Evolutionary conservation across 1,140 invertebrate species (phyloP), one percentile per base, ranked within the genome.

Genomic region (Pollicipes pollicipes): DNA sequence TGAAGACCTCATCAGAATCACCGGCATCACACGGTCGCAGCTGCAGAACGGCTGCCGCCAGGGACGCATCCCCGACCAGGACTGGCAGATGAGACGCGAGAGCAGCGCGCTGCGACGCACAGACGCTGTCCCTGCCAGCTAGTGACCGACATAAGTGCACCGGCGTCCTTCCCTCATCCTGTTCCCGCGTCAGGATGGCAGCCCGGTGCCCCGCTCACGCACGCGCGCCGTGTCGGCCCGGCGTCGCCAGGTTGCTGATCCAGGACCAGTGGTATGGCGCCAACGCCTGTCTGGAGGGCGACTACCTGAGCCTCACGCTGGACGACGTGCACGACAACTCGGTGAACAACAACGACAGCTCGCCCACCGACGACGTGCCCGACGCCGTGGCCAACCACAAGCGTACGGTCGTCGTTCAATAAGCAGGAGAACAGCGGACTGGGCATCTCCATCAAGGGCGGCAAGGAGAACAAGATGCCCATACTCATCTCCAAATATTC

Each of bases 381-480:
- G 90, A 94, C 77, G 88, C 89, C 64, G 88, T 93, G 72, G 90
- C 91, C 67, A 94, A 93, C 81, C 93, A 97, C 79, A 97, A 95
- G 80, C 83, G 96, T 72, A 82, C 91, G 73, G 93, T 98, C 37
- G 87, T 91, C 74, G 93, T 99, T n/a, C 35, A 86, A 95, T 21
- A 98, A 98, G 81, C 93, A 93, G 73, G 95, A 98, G 78, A 95
- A 93, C 79, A 95, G 95, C 83, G 96, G 95, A 17, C 83, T 99
- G 35, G 97, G 97, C 30, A 98, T 99, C 74, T 98, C 94, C 70
- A 99, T 99, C 73, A 98, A 76, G 63, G 86, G 97, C 63, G 97
- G 97, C 10, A 88, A 89, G 77, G 97, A 99, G 79, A 98, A 98
- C 80, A 95, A 95, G 79, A 97, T 98, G 95, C 96, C 96, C 0